phyloP scores from a whole-genome alignment of 2,888 invertebrate species.

The Napeogenes sylphis region DNA sequence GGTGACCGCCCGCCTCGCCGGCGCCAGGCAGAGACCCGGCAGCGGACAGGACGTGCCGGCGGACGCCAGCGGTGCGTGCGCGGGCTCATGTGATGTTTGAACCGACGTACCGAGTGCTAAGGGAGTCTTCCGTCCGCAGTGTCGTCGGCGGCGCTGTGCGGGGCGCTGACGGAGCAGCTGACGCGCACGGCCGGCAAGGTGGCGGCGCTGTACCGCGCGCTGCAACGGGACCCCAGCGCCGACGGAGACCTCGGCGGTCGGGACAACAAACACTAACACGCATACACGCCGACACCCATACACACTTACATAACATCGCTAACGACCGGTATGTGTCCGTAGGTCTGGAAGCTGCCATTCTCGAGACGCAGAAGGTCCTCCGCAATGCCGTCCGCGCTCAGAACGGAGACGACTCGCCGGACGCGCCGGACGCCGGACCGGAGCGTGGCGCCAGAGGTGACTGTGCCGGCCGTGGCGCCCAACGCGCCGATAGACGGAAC shows the following conservation, averaged over 20 bases:
- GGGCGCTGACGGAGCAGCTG: conserved; percentile 75
- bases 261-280: conserved; percentile 6
- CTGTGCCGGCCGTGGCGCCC: background rate
- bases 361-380: conserved; percentile 77
- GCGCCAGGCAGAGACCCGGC: conserved; percentile 41
- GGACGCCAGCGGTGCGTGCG: conserved; percentile 47
- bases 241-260: conserved; percentile 65
- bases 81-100: too few species aligned
- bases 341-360: conserved; percentile 77
- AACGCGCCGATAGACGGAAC: background rate
- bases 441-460: conserved; percentile 66
- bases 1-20: conserved; percentile 66
- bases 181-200: conserved; percentile 83
- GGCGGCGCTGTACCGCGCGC: conserved; percentile 82
- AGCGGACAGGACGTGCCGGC: conserved; percentile 44
- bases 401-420: conserved; percentile 43
- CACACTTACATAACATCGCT: too few species aligned
- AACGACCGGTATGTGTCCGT: background rate
- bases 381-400: conserved; percentile 59
- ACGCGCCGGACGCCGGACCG: conserved; percentile 36
- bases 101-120: too few species aligned
- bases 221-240: conserved; percentile 77
- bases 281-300: background rate
- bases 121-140: conserved; percentile 44
- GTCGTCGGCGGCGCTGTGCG: conserved; percentile 72